Evolutionary conservation across 2,797 vertebrate genomes (phyloP), one percentile per base, ranked within the genome.

Genomic region (Silurus lanzhouensis): DNA sequence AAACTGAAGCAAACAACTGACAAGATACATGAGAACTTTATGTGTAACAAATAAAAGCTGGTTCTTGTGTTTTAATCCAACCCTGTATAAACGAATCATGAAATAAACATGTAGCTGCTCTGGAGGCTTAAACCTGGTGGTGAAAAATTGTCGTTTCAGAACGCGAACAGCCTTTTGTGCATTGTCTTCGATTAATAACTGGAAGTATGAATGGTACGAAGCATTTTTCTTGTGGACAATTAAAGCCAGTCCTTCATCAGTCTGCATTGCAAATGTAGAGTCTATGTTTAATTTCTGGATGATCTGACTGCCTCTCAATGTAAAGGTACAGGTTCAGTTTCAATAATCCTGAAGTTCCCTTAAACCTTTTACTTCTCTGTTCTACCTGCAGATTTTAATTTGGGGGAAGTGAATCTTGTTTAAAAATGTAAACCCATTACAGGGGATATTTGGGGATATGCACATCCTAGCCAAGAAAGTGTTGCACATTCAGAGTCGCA

Each of bases 241-340:
- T 81, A 85, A 85, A 61, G 6, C n/a, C 9, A 19, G 15, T 19
- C 57, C 19, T 57, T 46, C 25, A 8, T 85, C 76, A 80, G 8
- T 71, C 38, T 72, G 66, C 25, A 22, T 77, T 10, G 20, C 12
- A 20, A 3, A 7, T 67, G 38, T 77, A 20, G 20, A 38, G 17
- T 67, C 64, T 68, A 27, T 27, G 83, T 84, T 15, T 83, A 22
- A 67, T 67, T 57, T n/a, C 13, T 77, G 20, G 48, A n/a, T 72
- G 1, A 38, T n/a, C 17, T 70, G 57, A 48, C 6, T 31, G 71
- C 19, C 31, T 27, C 3, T 13, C 14, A 17, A 70, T 3, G 8
- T 15, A 44, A 64, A 64, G 66, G 13, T 17, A 31, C 14, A 15
- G 27, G 25, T 6, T 70, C 67, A 17, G 67, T 44, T 44, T 70